Evolutionary conservation across 1,140 invertebrate genomes (phyloP), one percentile per base, ranked within the genome.

Genomic region (Eulimnadia texana): DNA sequence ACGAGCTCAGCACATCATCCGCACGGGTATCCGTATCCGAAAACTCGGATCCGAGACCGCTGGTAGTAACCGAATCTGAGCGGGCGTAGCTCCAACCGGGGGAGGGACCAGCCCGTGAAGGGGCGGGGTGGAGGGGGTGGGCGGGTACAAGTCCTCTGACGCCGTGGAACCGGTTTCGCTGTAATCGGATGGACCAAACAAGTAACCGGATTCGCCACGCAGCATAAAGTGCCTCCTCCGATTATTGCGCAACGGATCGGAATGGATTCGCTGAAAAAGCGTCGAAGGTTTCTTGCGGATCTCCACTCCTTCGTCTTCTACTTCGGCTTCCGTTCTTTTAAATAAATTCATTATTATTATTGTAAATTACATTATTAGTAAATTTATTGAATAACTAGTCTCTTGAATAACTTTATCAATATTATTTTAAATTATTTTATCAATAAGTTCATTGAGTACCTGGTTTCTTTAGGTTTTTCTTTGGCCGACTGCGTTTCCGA

Each of bases 41-140:
- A 24, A 71, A 67, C 63, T 73, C 71, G 25, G 70, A 72, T 13
- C 71, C 72, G 27, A 72, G 64, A 3, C 71, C 72, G 64, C 69
- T 71, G 24, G 72, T 73, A 20, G 69, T 71, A n/a, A 70, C 68
- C 13, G 70, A 72, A 64, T 73, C 71, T 13, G 70, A 71, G 3
- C 71, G 64, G 19, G 66, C 65, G 51, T 67, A 67, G 52, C 68
- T 64, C 62, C 68, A 65, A 19, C 54, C 54, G 25, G 55, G 6
- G 55, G 55, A 27, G 24, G 22, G 55, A 57, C 24, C 1, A 57
- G 61, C 55, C n/a, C 55, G 59, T 28, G 50, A 47, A 50, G 33
- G n/a, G 61, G 53, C 62, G 64, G 61, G 54, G 64, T 29, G 49
- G 58, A 19, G 56, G 56, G 63, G 25, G 63, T 28, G 1, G 50